Evolutionary conservation across 1,140 invertebrate genomes (phyloP).

Genomic region (Camponotus vicinus): DNA sequence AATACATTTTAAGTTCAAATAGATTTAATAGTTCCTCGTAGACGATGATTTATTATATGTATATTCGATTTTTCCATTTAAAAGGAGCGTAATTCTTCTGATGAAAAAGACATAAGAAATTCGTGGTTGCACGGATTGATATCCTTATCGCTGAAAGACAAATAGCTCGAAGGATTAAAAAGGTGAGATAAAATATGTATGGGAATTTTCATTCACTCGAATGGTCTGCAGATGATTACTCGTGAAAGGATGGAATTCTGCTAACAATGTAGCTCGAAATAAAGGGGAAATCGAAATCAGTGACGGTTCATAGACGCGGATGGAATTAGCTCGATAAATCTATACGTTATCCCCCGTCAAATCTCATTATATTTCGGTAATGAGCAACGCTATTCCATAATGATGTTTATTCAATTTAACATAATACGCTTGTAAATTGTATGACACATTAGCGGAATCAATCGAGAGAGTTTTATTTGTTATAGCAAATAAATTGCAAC

Average conservation of each 20-base stretch:
- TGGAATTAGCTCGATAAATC: slow-evolving; percentile 56
- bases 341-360: slow-evolving; percentile 35
- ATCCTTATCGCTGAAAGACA: slow-evolving; percentile 43
- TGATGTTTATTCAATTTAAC: slow-evolving; percentile 56
- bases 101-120: slow-evolving; percentile 38
- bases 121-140: slow-evolving; percentile 33
- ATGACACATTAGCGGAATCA: slow-evolving; percentile 50
- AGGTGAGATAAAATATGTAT: slow-evolving; percentile 59
- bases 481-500: slow-evolving; percentile 41
- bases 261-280: slow-evolving; percentile 20
- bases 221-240: slow-evolving; percentile 42
- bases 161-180: slow-evolving; percentile 50
- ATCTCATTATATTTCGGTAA: slow-evolving; percentile 54
- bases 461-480: slow-evolving; percentile 25
- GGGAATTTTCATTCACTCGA: slow-evolving; percentile 52
- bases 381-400: slow-evolving; percentile 45
- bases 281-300: slow-evolving; percentile 47
- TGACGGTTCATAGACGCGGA: slow-evolving; percentile 16
- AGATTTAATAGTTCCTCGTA: not conserved
- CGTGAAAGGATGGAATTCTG: slow-evolving; percentile 49
- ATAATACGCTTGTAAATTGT: slow-evolving; percentile 42
- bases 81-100: not conserved
- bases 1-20: not conserved
- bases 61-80: slow-evolving; percentile 3
- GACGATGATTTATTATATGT: slow-evolving; percentile 18